These are phyloP conservation scores for Mesocricetus auratus DNA, from an alignment of 2,113 vertebrate genomes.

Conservation along the genomic window DNA sequence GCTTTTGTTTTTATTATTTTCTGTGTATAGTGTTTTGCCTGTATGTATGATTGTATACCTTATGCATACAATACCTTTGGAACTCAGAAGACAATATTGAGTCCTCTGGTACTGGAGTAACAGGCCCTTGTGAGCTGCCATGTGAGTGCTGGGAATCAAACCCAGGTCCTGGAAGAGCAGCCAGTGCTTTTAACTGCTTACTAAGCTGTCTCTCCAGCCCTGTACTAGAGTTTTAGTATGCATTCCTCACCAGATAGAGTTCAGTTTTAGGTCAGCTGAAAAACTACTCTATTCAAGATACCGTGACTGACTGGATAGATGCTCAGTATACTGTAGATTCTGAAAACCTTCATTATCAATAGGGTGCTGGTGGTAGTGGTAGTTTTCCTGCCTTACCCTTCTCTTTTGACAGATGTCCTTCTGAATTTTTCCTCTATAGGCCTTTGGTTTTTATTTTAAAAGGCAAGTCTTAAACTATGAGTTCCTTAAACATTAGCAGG, in stretches of 20 bases:
- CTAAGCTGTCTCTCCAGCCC: not conserved
- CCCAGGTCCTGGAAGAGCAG: not conserved
- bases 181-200: not conserved
- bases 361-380: not conserved
- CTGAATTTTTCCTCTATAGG: not conserved
- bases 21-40: not conserved
- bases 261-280: not conserved
- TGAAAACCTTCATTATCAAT: not conserved
- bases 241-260: not conserved
- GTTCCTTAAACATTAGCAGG: not conserved
- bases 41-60: not conserved
- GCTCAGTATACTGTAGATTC: not conserved
- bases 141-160: not conserved
- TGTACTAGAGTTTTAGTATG: not conserved
- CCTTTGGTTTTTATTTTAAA: conserved; percentile 27
- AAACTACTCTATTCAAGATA: not conserved
- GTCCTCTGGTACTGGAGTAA: not conserved
- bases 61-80: not conserved
- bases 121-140: not conserved
- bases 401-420: not conserved
- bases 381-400: not conserved
- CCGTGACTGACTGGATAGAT: not conserved
- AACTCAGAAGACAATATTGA: not conserved
- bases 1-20: not conserved
- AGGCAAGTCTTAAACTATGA: conserved; percentile 2